Percentiles rank a stretch among this genome's conserved stretches.
Evolutionary conservation across 2,113 vertebrate genomes (phyloP).

Genomic region (Tetrax tetrax): DNA sequence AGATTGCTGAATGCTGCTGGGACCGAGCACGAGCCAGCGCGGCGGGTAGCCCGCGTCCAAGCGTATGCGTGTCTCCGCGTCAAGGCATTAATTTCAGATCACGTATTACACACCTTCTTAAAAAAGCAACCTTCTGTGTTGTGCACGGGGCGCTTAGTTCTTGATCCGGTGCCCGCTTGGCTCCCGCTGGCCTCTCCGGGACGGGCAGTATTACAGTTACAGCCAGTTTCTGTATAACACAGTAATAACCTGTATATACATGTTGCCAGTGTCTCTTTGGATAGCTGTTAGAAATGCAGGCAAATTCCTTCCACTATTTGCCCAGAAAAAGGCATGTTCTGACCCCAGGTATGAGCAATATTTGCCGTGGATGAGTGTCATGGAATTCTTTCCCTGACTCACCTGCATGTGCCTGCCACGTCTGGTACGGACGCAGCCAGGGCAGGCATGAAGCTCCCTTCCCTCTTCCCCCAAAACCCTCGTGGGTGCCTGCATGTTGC

Average conservation of each 20-base stretch:
- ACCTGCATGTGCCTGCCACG: neutral
- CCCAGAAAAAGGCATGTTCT: neutral
- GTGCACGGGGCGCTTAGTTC: neutral
- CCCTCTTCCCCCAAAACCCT: neutral
- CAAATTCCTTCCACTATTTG: neutral
- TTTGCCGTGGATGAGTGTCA: neutral
- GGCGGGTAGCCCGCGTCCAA: neutral
- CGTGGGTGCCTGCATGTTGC: accelerated
- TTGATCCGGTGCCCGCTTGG: neutral
- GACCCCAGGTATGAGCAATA: neutral
- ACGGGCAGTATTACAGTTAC: too few relatives aligned
- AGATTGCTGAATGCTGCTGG: neutral
- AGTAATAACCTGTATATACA: accelerated
- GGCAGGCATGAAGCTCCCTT: neutral
- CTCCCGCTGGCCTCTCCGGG: neutral
- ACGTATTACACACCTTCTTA: neutral
- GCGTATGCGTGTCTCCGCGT: accelerated
- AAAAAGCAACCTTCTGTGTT: neutral
- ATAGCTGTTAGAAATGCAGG: neutral
- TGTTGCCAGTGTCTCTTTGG: neutral
- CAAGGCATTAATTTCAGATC: neutral
- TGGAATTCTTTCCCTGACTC: neutral
- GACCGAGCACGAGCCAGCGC: neutral
- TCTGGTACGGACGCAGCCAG: neutral
- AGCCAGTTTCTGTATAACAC: accelerated